Percentiles rank a stretch among this genome's conserved stretches.
Evolutionary conservation across 2,113 vertebrate species (phyloP).

Genomic region (Corythaixoides concolor): DNA sequence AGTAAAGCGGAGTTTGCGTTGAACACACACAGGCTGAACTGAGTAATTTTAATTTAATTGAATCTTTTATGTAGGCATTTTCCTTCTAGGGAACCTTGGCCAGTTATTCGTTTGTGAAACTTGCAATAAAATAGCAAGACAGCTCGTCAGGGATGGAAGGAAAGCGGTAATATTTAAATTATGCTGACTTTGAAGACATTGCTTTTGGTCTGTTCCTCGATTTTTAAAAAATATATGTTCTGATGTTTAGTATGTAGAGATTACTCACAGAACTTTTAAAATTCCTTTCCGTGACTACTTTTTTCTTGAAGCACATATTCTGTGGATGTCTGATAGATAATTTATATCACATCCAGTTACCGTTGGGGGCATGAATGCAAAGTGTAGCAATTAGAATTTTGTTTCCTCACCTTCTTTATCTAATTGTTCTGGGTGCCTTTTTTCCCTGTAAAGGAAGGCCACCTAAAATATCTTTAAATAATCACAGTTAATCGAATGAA

Average conservation of each 20-base stretch:
- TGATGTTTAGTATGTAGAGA: not conserved
- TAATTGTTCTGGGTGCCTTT: not conserved
- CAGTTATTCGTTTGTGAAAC: constrained; percentile 54
- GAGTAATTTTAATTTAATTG: constrained; percentile 56
- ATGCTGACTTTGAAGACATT: constrained; percentile 42
- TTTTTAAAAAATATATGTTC: not conserved
- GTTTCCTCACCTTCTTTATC: not conserved
- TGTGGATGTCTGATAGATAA: not conserved
- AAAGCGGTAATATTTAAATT: constrained; percentile 37
- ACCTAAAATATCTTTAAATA: not conserved
- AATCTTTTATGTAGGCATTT: constrained; percentile 59
- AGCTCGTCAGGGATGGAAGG: constrained; percentile 42
- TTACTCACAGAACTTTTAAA: not conserved
- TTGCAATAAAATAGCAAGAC: constrained; percentile 53
- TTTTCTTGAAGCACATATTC: not conserved
- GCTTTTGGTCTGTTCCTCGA: not conserved
- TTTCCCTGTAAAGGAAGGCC: not conserved
- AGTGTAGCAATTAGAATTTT: not conserved
- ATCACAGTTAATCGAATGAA: not conserved
- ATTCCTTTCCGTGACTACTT: not conserved
- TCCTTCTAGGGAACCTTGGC: constrained; percentile 52
- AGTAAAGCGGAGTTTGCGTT: constrained; percentile 17
- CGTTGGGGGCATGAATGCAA: not conserved
- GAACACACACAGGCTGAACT: constrained; percentile 21
- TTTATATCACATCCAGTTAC: not conserved